A percentile compares a stretch with the other conserved stretches of the same genome.
Evolutionary conservation across 2,113 vertebrate species (phyloP).

Genomic region (Odontophorus gujanensis): DNA sequence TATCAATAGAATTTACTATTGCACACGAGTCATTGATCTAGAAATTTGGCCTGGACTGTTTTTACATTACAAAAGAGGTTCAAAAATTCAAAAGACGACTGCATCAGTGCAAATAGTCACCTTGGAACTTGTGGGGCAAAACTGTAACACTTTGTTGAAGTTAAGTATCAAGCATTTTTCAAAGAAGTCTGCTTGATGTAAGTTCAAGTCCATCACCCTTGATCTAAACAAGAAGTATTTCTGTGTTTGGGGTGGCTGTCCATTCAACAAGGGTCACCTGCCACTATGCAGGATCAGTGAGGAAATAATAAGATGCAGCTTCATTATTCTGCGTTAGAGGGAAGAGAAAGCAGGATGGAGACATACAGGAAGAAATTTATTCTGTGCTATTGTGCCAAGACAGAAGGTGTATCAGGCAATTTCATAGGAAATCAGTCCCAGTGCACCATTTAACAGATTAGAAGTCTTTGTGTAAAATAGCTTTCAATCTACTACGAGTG

Average conservation of each 20-base stretch:
- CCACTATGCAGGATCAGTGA: not conserved
- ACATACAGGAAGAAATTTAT: slow-evolving; percentile 14
- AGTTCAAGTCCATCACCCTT: not conserved
- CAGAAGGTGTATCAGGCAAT: slow-evolving; percentile 12
- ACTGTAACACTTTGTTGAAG: not conserved
- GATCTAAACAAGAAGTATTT: not conserved
- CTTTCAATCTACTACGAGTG: slow-evolving; percentile 19
- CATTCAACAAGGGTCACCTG: not conserved
- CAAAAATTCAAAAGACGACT: not conserved
- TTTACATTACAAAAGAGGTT: fast-evolving
- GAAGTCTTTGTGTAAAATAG: not conserved
- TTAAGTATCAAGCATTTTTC: not conserved
- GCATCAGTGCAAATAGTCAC: not conserved
- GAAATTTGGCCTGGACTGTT: not conserved
- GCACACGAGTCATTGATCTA: not conserved
- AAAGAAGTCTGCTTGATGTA: not conserved
- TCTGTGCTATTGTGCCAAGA: not conserved
- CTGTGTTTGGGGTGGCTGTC: not conserved
- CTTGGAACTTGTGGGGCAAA: not conserved
- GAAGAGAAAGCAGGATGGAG: slow-evolving; percentile 5
- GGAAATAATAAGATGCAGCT: not conserved
- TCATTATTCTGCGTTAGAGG: not conserved
- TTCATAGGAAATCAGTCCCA: slow-evolving; percentile 43
- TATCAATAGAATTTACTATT: not conserved
- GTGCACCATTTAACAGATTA: slow-evolving; percentile 34